Conservation (phyloP, 2,888 invertebrate species). For the Stomorhina lunata region DNA sequence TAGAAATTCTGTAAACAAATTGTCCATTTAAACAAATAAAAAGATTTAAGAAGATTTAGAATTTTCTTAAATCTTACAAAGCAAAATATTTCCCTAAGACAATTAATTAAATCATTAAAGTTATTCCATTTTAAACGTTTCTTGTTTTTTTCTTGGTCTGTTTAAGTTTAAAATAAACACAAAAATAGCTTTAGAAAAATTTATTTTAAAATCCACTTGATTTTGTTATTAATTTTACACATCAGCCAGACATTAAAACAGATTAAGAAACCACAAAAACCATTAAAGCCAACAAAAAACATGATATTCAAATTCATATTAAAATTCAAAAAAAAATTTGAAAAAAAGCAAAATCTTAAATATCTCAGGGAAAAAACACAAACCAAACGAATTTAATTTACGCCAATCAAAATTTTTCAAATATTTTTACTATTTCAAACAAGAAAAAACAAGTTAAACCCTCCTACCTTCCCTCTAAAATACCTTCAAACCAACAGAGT, state of each 20-base stretch:
- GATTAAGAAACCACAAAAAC: constrained; percentile 1
- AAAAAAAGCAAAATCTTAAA: background rate
- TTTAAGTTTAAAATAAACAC: constrained; percentile 35
- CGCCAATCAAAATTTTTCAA: constrained; percentile 64
- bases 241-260: constrained; percentile 52
- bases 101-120: no score
- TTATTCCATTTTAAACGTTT: constrained; percentile 29
- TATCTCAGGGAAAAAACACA: background rate
- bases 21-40: background rate
- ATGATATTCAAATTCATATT: background rate
- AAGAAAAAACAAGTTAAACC: background rate
- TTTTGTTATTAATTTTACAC: constrained; percentile 56
- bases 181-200: constrained; percentile 43
- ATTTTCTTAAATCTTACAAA: no score
- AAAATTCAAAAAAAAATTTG: constrained; percentile 18
- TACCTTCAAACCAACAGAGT: background rate
- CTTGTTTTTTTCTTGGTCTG: constrained; percentile 17
- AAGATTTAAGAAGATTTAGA: background rate
- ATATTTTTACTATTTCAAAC: constrained; percentile 31
- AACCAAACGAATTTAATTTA: constrained; percentile 33
- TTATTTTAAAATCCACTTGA: constrained; percentile 58
- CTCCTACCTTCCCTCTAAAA: background rate
- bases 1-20: constrained; percentile 21
- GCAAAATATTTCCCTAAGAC: no score
- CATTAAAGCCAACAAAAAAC: background rate